Evolutionary conservation across 2,113 vertebrate genomes (phyloP).

Genomic region (Fukomys damarensis): DNA sequence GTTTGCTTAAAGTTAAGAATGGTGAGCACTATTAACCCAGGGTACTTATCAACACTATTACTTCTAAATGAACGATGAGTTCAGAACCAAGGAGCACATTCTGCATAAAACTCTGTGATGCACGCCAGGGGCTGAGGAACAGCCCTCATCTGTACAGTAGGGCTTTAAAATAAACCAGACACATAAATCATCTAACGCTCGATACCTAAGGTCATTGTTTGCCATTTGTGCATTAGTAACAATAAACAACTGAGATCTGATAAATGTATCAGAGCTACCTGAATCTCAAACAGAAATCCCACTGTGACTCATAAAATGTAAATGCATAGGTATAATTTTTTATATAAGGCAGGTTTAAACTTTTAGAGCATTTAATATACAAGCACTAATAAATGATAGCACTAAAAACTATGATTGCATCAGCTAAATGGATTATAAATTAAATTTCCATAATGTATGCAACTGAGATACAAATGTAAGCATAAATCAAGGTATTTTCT

Average conservation of each 20-base stretch:
- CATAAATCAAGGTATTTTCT: constrained; percentile 99
- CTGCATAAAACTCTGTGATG: constrained; percentile 72
- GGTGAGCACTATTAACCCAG: constrained; percentile 48
- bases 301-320: constrained; percentile 95
- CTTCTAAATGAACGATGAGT: constrained; percentile 76
- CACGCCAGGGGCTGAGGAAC: constrained; percentile 83
- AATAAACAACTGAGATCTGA: constrained; percentile 83
- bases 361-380: constrained; percentile 94
- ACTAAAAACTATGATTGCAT: constrained; percentile 97
- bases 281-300: constrained; percentile 92
- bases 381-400: constrained; percentile 97
- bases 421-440: constrained; percentile 99
- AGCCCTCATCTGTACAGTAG: constrained; percentile 82
- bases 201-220: constrained; percentile 85
- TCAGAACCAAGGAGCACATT: constrained; percentile 82
- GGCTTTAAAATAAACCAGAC: constrained; percentile 82
- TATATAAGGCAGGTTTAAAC: constrained; percentile 91
- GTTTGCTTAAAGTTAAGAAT: constrained; percentile 73
- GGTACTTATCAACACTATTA: constrained; percentile 74
- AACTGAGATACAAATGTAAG: constrained; percentile 93
- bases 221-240: constrained; percentile 85
- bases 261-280: constrained; percentile 85
- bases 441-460: constrained; percentile 99
- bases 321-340: constrained; percentile 91
- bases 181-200: constrained; percentile 84